phyloP scores from a whole-genome alignment of 2,113 vertebrate genomes.

The Phyllostomus discolor region DNA sequence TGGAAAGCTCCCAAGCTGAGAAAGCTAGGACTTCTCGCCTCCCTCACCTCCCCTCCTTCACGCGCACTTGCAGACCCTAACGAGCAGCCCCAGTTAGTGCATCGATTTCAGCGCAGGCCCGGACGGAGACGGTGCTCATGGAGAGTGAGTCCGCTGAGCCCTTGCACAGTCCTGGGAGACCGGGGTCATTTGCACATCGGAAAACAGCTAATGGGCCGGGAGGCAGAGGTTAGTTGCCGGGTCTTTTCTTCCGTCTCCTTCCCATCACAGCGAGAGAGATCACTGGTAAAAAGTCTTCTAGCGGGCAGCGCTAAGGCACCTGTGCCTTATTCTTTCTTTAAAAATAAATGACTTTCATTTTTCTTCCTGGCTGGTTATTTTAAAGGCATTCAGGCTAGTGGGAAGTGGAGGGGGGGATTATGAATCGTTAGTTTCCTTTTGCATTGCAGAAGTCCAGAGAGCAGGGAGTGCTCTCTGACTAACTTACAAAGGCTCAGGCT shows the following conservation, averaged over 20 bases:
- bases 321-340: not conserved
- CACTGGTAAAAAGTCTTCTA: not conserved
- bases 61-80: constrained; percentile 1
- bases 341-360: not conserved
- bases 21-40: not conserved
- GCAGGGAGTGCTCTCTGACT: not conserved
- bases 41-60: not conserved
- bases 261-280: not conserved
- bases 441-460: not conserved
- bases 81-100: constrained; percentile 11
- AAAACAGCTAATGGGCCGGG: constrained; percentile 51
- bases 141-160: constrained; percentile 32
- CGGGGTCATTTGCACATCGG: constrained; percentile 34
- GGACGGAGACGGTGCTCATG: not conserved
- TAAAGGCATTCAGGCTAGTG: not conserved
- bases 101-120: constrained; percentile 52
- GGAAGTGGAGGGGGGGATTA: not conserved
- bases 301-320: not conserved
- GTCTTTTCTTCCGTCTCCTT: not conserved
- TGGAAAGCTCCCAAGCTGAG: not conserved
- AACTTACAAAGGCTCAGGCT: not conserved
- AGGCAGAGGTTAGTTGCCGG: not conserved
- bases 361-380: not conserved
- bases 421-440: not conserved
- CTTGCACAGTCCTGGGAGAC: constrained; percentile 8